phyloP scores from a whole-genome alignment of 2,797 vertebrate species.

The Hemitrygon akajei region DNA sequence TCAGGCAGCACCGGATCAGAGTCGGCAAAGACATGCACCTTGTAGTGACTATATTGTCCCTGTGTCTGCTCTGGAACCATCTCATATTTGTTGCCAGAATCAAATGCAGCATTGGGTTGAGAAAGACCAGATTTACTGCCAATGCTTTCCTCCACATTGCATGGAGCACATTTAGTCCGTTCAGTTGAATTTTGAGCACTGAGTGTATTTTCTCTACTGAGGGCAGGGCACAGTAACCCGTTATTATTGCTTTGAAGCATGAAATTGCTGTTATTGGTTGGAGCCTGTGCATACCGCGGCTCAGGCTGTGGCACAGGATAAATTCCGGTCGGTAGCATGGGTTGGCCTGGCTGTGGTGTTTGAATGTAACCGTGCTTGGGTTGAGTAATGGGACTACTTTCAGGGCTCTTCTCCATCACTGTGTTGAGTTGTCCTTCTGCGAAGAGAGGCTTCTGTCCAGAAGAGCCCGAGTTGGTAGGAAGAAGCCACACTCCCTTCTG shows the following conservation, averaged over 20 bases:
- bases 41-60: conserved; percentile 53
- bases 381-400: conserved; percentile 78
- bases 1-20: conserved; percentile 41
- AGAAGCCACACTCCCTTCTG: conserved; percentile 67
- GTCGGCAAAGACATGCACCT: conserved; percentile 47
- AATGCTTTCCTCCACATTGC: conserved; percentile 49
- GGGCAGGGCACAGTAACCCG: conserved; percentile 63
- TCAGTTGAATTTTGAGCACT: conserved; percentile 41
- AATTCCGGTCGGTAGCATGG: conserved; percentile 68
- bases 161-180: conserved; percentile 29
- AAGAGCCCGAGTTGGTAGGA: conserved; percentile 55
- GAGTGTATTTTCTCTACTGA: conserved; percentile 70
- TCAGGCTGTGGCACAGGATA: conserved; percentile 76
- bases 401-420: conserved; percentile 84
- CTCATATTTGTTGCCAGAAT: conserved; percentile 54
- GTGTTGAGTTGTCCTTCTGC: conserved; percentile 82
- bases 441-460: conserved; percentile 58
- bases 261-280: conserved; percentile 50
- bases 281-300: conserved; percentile 75
- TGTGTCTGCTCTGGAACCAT: conserved; percentile 39
- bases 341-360: conserved; percentile 61
- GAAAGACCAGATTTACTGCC: conserved; percentile 45
- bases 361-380: conserved; percentile 67
- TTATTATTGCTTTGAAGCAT: conserved; percentile 43
- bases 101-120: conserved; percentile 47